phyloP scores from a whole-genome alignment of 1,140 invertebrate genomes.

The Calephelis nemesis region DNA sequence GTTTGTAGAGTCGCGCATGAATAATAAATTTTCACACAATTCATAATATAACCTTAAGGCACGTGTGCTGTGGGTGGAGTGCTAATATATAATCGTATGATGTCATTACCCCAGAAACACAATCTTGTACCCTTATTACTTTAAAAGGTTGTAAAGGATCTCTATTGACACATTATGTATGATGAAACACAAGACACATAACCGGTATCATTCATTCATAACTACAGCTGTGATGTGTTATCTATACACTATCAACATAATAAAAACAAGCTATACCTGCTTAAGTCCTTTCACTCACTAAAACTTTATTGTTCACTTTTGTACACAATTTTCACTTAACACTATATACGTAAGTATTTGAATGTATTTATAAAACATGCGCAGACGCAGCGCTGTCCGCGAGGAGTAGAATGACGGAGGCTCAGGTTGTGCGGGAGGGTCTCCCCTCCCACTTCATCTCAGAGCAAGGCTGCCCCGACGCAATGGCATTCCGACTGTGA shows the following conservation, averaged over 20 bases:
- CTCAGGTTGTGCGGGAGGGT: constrained; percentile 62
- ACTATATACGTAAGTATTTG: not conserved
- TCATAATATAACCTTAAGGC: constrained; percentile 52
- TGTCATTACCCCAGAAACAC: constrained; percentile 60
- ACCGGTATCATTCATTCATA: constrained; percentile 54
- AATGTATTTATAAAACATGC: constrained; percentile 34
- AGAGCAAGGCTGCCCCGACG: constrained; percentile 63
- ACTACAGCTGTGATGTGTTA: constrained; percentile 47
- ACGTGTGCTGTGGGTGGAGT: constrained; percentile 66
- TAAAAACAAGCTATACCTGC: constrained; percentile 25
- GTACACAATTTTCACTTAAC: not conserved
- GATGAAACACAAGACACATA: constrained; percentile 37
- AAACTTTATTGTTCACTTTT: not conserved
- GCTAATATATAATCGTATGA: constrained; percentile 61
- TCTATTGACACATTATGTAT: constrained; percentile 50
- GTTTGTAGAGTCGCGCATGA: constrained; percentile 17
- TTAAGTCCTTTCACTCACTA: too few species aligned
- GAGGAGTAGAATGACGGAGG: constrained; percentile 57
- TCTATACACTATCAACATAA: constrained; percentile 20
- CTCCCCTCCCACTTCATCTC: constrained; percentile 36
- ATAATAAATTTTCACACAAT: constrained; percentile 33
- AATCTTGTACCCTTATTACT: constrained; percentile 54
- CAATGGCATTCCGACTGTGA: constrained; percentile 72
- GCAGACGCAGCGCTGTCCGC: constrained; percentile 55
- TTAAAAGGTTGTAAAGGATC: constrained; percentile 34